These are phyloP conservation scores for Epizoanthus rinbou DNA, from an alignment of 92 coral and sea anemone genomes.

Conservation along the genomic window DNA sequence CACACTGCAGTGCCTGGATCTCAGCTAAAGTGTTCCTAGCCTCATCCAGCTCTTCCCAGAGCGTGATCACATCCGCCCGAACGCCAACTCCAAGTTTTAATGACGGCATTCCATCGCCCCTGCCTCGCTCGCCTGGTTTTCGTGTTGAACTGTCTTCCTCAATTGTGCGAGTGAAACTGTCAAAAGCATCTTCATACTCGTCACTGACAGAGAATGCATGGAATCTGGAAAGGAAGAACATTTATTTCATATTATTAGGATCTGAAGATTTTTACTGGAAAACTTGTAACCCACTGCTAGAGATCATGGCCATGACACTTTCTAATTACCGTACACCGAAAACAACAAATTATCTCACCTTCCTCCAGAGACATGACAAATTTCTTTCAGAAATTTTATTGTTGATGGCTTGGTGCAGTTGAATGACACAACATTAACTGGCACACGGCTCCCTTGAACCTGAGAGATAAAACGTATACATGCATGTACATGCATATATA, in stretches of 20 bases:
- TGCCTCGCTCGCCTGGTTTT: conserved; percentile 73
- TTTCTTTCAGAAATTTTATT: conserved; percentile 75
- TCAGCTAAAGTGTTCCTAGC: conserved; percentile 94
- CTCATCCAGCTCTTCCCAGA: conserved; percentile 94
- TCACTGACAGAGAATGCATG: conserved; percentile 91
- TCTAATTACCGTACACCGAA: no score
- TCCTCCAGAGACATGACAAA: conserved; percentile 65
- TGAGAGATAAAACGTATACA: conserved; percentile 24
- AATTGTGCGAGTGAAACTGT: conserved; percentile 63
- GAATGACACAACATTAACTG: conserved; percentile 86
- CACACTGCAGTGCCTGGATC: conserved; percentile 89
- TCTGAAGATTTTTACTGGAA: no score
- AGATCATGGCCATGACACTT: no score
- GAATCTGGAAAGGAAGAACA: conserved; percentile 65
- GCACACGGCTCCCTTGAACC: conserved; percentile 76
- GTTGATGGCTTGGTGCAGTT: conserved; percentile 91
- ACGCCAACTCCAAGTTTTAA: conserved; percentile 92
- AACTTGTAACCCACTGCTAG: no score
- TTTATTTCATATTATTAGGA: neutral
- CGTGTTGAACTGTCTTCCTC: conserved; percentile 46
- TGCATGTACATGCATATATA: no score
- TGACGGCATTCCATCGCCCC: conserved; percentile 92
- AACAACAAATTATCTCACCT: conserved; percentile 53
- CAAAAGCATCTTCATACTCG: conserved; percentile 75
- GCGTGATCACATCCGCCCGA: conserved; percentile 89